Conservation (phyloP, 1,140 invertebrate genomes). For the Scaptomyza montana region DNA sequence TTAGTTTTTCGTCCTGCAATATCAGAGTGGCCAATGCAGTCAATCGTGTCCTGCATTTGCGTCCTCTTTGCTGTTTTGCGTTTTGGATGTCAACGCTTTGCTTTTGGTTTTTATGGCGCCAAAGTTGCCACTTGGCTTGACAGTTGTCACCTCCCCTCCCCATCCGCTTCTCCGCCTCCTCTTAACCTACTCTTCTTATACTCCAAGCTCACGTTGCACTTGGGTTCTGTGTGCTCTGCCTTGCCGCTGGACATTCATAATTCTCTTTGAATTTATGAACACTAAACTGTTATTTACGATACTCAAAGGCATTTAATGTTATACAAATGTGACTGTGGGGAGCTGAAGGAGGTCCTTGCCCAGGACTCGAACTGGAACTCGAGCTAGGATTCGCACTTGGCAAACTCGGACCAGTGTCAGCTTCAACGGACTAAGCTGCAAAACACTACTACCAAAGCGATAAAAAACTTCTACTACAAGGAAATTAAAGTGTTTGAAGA, state of each 20-base stretch:
- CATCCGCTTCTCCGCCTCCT: not conserved
- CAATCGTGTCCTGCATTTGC: slow-evolving; percentile 48
- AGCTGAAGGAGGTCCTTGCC: slow-evolving; percentile 14
- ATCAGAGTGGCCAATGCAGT: slow-evolving; percentile 49
- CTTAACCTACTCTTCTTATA: not conserved
- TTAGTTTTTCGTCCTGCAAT: not conserved
- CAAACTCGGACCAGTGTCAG: not conserved
- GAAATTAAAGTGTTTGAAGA: slow-evolving; percentile 43
- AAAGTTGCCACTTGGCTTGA: slow-evolving; percentile 48
- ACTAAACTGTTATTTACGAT: slow-evolving; percentile 76
- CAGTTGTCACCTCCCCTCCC: not conserved
- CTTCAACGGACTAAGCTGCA: not conserved
- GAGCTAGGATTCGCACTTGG: too few species aligned
- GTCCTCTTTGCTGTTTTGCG: slow-evolving; percentile 59
- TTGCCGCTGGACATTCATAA: slow-evolving; percentile 65
- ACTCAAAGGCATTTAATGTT: slow-evolving; percentile 71
- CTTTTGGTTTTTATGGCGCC: slow-evolving; percentile 54
- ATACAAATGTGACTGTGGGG: slow-evolving; percentile 63
- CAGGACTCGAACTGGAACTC: not conserved
- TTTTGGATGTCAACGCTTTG: slow-evolving; percentile 57
- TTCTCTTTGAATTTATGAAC: slow-evolving; percentile 75
- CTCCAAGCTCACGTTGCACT: slow-evolving; percentile 45
- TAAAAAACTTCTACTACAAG: slow-evolving; percentile 24
- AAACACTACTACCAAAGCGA: not conserved
- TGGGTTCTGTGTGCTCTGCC: slow-evolving; percentile 12